Evolutionary conservation across 2,888 invertebrate genomes (phyloP).

Genomic region (Mythimna vitellina): DNA sequence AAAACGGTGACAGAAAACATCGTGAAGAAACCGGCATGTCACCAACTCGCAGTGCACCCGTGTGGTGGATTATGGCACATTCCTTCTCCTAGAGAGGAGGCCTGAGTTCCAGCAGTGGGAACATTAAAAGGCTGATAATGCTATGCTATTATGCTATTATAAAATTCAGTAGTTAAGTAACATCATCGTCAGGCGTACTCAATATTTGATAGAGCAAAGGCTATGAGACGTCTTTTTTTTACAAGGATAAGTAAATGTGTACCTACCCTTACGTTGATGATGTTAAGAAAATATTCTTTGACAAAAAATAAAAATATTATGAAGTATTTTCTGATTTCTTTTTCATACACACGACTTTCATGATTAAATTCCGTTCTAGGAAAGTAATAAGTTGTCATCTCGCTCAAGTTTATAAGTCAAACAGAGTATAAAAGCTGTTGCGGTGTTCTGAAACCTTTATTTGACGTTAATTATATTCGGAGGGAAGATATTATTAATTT

Average conservation of each 20-base stretch:
- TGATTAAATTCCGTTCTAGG: constrained; percentile 41
- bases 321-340: constrained; percentile 32
- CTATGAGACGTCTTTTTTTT: no score
- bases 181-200: no score
- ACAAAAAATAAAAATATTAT: constrained; percentile 36
- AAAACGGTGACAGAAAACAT: no score
- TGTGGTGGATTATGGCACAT: no score
- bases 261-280: constrained; percentile 18
- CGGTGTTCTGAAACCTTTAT: neutral
- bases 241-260: neutral
- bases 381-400: constrained; percentile 27
- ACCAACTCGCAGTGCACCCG: no score
- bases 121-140: no score
- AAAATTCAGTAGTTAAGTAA: no score
- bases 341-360: constrained; percentile 24
- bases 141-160: no score
- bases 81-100: no score
- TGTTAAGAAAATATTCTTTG: constrained; percentile 31
- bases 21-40: no score
- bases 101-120: no score
- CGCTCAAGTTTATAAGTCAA: constrained; percentile 25
- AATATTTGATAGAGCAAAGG: no score
- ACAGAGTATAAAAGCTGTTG: constrained; percentile 16
- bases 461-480: constrained; percentile 17
- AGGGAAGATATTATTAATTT: neutral